Conservation (phyloP, 92 coral and sea anemone genomes). For the Zoanthus solanderi region DNA sequence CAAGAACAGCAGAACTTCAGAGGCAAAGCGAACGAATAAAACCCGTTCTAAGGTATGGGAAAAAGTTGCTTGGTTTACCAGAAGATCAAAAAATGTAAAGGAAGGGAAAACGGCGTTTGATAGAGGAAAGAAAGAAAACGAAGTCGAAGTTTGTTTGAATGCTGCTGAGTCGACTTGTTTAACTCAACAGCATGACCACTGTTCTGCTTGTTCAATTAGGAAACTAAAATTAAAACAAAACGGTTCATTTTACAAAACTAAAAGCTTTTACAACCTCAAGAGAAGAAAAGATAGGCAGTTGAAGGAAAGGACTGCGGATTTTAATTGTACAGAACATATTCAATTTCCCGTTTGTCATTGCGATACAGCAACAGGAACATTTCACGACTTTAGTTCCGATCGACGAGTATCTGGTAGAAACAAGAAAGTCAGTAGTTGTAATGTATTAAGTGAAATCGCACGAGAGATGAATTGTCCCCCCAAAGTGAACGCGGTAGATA, state of each 20-base stretch:
- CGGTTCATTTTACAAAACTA: conserved; percentile 61
- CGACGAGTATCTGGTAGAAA: conserved; percentile 49
- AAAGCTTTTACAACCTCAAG: conserved; percentile 73
- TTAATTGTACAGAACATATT: conserved; percentile 45
- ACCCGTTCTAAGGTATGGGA: conserved; percentile 93
- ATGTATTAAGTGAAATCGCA: conserved; percentile 76
- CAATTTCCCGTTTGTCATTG: conserved; percentile 25
- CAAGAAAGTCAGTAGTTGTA: conserved; percentile 46
- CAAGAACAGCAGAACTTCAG: background rate
- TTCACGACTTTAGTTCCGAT: conserved; percentile 81
- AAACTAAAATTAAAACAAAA: conserved; percentile 61
- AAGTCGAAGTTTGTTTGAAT: background rate
- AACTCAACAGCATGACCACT: background rate
- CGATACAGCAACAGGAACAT: conserved; percentile 94
- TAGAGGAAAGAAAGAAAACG: conserved; percentile 43
- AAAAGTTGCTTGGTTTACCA: conserved; percentile 94
- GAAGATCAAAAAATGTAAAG: conserved; percentile 72
- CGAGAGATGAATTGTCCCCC: conserved; percentile 68
- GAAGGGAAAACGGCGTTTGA: conserved; percentile 60
- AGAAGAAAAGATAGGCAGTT: conserved; percentile 69
- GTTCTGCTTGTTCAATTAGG: background rate
- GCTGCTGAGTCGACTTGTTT: background rate
- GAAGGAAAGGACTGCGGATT: conserved; percentile 40
- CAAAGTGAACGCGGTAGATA: conserved; percentile 38
- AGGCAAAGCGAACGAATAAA: conserved; percentile 70